Evolutionary conservation across 2,888 invertebrate genomes (phyloP).

Genomic region (Temnothorax unifasciatus): DNA sequence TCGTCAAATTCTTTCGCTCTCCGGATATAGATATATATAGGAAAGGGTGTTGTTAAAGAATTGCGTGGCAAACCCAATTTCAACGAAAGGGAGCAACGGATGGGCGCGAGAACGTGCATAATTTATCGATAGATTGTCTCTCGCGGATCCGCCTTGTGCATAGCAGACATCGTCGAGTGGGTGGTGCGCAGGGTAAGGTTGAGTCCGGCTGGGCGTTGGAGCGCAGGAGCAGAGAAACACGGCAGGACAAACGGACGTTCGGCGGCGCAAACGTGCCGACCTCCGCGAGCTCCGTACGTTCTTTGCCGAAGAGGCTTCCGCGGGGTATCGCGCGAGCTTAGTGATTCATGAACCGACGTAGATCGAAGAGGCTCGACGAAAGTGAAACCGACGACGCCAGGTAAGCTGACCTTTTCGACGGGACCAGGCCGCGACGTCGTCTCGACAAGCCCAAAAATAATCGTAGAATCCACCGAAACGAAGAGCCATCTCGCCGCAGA

Average conservation of each 20-base stretch:
- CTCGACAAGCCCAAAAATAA: constrained; percentile 9
- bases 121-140: constrained; percentile 72
- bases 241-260: constrained; percentile 81
- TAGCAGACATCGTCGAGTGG: constrained; percentile 67
- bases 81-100: neutral
- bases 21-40: neutral
- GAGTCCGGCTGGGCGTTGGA: constrained; percentile 73
- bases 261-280: constrained; percentile 57
- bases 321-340: constrained; percentile 68
- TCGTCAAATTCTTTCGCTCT: neutral
- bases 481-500: neutral
- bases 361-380: constrained; percentile 10
- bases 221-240: constrained; percentile 83
- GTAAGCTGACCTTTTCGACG: constrained; percentile 54
- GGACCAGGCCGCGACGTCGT: constrained; percentile 31
- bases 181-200: constrained; percentile 79
- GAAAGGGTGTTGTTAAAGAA: neutral
- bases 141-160: constrained; percentile 57
- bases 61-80: neutral
- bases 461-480: constrained; percentile 4
- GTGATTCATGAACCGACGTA: constrained; percentile 73
- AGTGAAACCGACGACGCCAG: constrained; percentile 42
- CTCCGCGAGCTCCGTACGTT: constrained; percentile 56
- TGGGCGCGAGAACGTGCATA: constrained; percentile 54
- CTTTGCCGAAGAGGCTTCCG: constrained; percentile 72